These are phyloP conservation scores for Cyprinella venusta DNA, from an alignment of 2,797 vertebrate species.

Conservation along the genomic window DNA sequence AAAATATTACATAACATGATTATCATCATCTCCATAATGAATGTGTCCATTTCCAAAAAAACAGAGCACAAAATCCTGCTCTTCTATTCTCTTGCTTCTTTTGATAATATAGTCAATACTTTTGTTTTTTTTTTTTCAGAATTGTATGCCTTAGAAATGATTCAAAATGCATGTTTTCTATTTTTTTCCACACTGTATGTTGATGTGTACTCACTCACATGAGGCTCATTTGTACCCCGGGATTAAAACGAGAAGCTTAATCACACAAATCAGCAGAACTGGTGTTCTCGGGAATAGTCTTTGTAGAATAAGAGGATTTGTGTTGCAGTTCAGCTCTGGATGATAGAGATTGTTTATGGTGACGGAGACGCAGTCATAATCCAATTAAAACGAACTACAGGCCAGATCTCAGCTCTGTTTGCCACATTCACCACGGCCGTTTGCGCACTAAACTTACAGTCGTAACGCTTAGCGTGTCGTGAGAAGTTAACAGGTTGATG, in stretches of 20 bases:
- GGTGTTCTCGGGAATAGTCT: conserved; percentile 42
- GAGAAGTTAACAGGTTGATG: conserved; percentile 18
- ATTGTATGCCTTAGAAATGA: neutral
- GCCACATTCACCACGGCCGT: neutral
- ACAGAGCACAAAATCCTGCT: neutral
- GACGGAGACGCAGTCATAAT: conserved; percentile 46
- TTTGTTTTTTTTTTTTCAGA: neutral
- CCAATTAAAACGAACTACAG: conserved; percentile 54
- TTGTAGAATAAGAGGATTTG: conserved; percentile 59
- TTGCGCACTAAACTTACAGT: neutral
- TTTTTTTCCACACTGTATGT: conserved; percentile 22
- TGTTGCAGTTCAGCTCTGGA: conserved; percentile 52
- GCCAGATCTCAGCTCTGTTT: conserved; percentile 38
- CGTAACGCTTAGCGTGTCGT: neutral
- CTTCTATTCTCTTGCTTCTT: neutral
- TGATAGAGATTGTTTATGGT: conserved; percentile 57
- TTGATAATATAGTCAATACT: neutral
- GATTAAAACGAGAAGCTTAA: conserved; percentile 55
- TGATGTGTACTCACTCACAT: conserved; percentile 21
- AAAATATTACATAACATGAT: neutral
- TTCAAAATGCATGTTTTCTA: conserved; percentile 18
- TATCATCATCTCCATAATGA: neutral
- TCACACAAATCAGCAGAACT: conserved; percentile 58
- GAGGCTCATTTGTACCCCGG: conserved; percentile 30
- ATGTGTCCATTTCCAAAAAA: neutral